These are phyloP conservation scores for Actenoides lindsayi DNA, from an alignment of 2,113 vertebrate genomes.

Conservation along the genomic window DNA sequence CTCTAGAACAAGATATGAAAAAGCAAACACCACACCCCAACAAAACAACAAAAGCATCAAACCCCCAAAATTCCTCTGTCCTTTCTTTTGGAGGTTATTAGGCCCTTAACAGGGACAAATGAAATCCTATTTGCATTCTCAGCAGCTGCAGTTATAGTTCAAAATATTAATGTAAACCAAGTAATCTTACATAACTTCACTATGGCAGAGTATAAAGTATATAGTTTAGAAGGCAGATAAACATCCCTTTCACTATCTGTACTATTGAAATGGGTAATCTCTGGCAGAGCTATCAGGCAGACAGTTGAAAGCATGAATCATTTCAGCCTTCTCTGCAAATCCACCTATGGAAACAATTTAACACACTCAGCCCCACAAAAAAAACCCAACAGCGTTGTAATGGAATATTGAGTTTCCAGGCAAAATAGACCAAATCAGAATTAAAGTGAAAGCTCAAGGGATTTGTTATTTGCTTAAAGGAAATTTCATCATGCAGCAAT, in stretches of 20 bases:
- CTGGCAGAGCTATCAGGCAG: background rate
- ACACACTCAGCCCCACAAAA: background rate
- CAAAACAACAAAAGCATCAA: background rate
- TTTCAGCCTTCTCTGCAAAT: background rate
- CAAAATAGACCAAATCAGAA: background rate
- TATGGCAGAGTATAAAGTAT: background rate
- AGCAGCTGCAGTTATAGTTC: background rate
- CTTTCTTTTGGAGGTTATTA: background rate
- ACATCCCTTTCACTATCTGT: background rate
- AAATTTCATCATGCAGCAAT: background rate
- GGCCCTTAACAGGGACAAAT: background rate
- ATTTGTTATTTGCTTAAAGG: background rate
- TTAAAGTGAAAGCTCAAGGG: background rate
- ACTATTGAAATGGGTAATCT: background rate
- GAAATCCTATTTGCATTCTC: background rate
- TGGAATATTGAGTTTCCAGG: background rate
- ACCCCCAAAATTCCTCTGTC: background rate
- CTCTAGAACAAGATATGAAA: background rate
- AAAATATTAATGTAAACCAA: background rate
- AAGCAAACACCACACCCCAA: background rate
- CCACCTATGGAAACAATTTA: background rate
- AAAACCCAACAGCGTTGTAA: background rate
- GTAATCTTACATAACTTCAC: background rate
- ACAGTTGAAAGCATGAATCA: background rate
- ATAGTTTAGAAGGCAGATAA: background rate